These are phyloP conservation scores for Brachionus manjavacas DNA, from an alignment of 1,140 invertebrate genomes.

Conservation along the genomic window DNA sequence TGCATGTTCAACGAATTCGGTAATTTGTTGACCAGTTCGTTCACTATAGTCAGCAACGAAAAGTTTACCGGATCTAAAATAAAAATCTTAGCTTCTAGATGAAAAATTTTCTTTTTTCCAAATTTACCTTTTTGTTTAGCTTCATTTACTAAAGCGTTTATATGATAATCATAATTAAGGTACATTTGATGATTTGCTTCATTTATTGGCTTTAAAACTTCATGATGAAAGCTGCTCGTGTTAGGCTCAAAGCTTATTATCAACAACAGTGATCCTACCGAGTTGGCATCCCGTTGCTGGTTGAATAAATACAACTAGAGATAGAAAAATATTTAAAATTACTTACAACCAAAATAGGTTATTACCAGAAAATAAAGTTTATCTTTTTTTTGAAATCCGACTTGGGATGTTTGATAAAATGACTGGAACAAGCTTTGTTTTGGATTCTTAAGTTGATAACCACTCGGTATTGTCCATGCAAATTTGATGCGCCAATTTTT, in stretches of 20 bases:
- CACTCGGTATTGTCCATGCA: slow-evolving; percentile 2
- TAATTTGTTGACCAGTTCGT: not conserved
- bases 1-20: not conserved
- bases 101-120: not conserved
- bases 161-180: not conserved
- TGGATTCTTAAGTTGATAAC: not conserved
- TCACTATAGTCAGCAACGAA: not conserved
- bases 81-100: not conserved
- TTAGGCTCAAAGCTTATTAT: not conserved
- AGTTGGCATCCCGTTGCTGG: not conserved
- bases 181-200: not conserved
- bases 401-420: not conserved
- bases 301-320: slow-evolving; percentile 12
- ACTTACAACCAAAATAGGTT: not conserved
- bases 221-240: not conserved
- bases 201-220: slow-evolving; percentile 10
- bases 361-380: slow-evolving; percentile 27
- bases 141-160: not conserved
- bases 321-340: not conserved
- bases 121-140: slow-evolving; percentile 25
- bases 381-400: slow-evolving; percentile 33
- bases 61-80: not conserved
- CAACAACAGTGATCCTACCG: not conserved
- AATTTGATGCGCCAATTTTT: slow-evolving; percentile 30
- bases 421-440: not conserved